Base-by-base conservation (phyloP, 1,140 invertebrate species). In the Drosophila carrolli region DNA sequence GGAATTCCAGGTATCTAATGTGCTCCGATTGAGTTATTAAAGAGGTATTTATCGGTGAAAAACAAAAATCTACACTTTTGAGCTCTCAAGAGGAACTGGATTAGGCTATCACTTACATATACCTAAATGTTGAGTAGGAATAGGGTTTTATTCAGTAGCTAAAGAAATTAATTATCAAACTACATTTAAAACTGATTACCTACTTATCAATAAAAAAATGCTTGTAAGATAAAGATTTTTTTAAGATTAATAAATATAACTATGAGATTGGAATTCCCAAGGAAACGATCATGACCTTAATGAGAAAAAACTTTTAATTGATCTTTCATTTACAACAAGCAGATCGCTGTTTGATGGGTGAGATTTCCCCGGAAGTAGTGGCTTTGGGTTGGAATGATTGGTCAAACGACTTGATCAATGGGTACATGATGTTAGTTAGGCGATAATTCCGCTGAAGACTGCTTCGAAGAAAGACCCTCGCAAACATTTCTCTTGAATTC, bases 1-100 rank as follows among this genome's bases (percentile, higher is more conserved):
- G 71, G 16, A 73, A 73, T 73, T 73, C 70, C 70, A 73, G 70
- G 41, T 46, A 19, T 73, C 47, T 73, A 73, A 71, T 71, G 67
- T 71, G 65, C 65, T 58, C 13, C 53, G 68, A 71, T 71, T 71
- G 68, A 71, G 65, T 71, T 71, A 71, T 71, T 71, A 71, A 51
- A 38, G 66, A 50, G 68, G 68, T 71, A 71, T 71, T 71, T 71
- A 71, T 71, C 29, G 27, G 63, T 19, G 46, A 71, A 41, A 44
- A 63, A 71, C 29, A 40, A 51, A 66, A 65, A 66, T 61, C 27
- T 51, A 51, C 44, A 67, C 50, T 51, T 37, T 51, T 41, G 48
- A 47, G 35, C 41, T 56, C 65, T 65, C 44, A 65, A 63, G 63
- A 65, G 46, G 60, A 65, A 63, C 44, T 67, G 59, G 63, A 70